Evolutionary conservation across 2,797 vertebrate species (phyloP), one percentile per base, ranked within the genome.

Genomic region (Urocyon cinereoargenteus): DNA sequence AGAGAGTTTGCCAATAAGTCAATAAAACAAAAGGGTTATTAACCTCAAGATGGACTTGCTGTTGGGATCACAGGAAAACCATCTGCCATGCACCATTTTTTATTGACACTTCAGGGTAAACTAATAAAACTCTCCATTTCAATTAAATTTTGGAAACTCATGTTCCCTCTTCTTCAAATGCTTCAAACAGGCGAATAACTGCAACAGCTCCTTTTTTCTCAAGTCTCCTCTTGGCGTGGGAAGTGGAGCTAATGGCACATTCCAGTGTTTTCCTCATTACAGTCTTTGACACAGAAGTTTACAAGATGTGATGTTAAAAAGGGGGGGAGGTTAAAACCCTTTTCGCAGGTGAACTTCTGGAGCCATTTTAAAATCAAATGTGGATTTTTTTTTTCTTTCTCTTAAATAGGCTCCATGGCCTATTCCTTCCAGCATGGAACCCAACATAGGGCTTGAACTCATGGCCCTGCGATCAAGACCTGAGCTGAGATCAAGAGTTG

Each of bases 31-130:
- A 85, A 94, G 12, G 57, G 62, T 97, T 86, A 96, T 94, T 97
- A 96, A 97, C 97, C 85, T 96, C 36, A 24, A 5, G 21, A 31
- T 14, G 19, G 28, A 49, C 24, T 28, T 57, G 55, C 86, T 66
- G 6, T 9, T 93, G 79, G 49, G 66, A 45, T 28, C 73, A 26
- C 45, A 92, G 84, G 83, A 51, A 92, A 73, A 34, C 91, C 90
- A 82, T 91, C 85, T 81, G 97, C 84, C 24, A 12, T 5, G 51
- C 5, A 11, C 88, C n/a, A n/a, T 45, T 88, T 97, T 98, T 98
- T 98, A 97, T 98, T 98, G 97, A 88, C 75, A 85, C 92, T 97
- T 90, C 53, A 73, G 95, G 96, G 49, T 31, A 97, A 97, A 98
- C 90, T 83, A 98, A 98, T 98, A 96, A 98, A 98, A 94, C 14